phyloP scores from a whole-genome alignment of 2,797 vertebrate species.

The Neostethus bicornis region DNA sequence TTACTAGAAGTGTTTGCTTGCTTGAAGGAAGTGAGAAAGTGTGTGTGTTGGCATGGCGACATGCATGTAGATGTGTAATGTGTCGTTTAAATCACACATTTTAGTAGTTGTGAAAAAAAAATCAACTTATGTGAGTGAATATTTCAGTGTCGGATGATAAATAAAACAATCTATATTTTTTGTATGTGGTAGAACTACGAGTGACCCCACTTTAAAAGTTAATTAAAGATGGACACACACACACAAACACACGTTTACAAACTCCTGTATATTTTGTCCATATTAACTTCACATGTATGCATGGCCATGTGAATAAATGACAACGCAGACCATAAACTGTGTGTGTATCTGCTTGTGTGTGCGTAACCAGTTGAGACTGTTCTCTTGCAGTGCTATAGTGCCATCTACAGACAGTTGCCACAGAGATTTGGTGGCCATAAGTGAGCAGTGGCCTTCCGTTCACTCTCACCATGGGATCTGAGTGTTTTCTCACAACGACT shows the following conservation, averaged over 20 bases:
- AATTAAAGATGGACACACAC: slow-evolving; percentile 28
- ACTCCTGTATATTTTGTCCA: slow-evolving; percentile 11
- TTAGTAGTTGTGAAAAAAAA: slow-evolving; percentile 34
- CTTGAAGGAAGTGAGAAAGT: slow-evolving; percentile 12
- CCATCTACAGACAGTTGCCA: slow-evolving; percentile 66
- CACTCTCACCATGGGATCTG: slow-evolving; percentile 58
- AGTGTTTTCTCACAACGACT: slow-evolving; percentile 40
- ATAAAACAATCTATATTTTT: slow-evolving; percentile 35
- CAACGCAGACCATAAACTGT: not conserved
- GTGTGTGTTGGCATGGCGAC: slow-evolving; percentile 33
- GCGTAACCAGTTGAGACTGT: not conserved
- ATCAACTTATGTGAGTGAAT: slow-evolving; percentile 15
- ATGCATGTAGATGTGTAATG: slow-evolving; percentile 39
- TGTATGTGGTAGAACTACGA: slow-evolving; percentile 49
- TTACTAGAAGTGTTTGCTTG: slow-evolving; percentile 21
- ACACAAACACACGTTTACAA: slow-evolving; percentile 26
- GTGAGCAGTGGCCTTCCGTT: slow-evolving; percentile 55
- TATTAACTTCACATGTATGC: slow-evolving; percentile 10
- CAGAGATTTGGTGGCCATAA: slow-evolving; percentile 44
- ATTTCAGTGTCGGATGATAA: slow-evolving; percentile 29
- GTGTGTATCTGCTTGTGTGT: not conserved
- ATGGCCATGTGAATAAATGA: slow-evolving; percentile 26
- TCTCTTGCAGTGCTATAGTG: slow-evolving; percentile 70
- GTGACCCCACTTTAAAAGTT: not conserved
- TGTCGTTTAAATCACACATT: slow-evolving; percentile 46